Base-by-base conservation (phyloP, 2,888 invertebrate species). In the Zele albiditarsus region DNA sequence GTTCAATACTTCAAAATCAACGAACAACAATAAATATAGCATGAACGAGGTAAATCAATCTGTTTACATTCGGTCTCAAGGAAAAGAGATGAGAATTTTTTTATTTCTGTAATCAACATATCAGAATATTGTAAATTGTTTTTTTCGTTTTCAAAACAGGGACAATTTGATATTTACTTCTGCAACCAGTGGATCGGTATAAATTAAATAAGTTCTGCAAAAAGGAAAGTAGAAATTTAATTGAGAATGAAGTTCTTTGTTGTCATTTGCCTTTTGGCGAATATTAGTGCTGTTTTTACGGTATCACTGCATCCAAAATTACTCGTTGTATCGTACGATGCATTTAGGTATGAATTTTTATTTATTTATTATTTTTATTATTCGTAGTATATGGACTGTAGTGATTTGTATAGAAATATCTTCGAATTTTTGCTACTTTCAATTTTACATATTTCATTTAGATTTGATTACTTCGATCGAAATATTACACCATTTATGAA, bases 261-360 rank as follows among this genome's bases (percentile, higher is more conserved):
- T 27, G 20, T 69, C 6, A 31, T 69, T 20, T 25, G 53, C 20
- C 10, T 74, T 49, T 58, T 74, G 2, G 3, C 58, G 25, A 66
- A 66, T 28, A 20, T 70, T 20, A 63, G 66, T 53, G 42, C 28
- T 3, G 49, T 66, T 31, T 66, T 71, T 14, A 33, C 42, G 42
- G 77, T 87, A 62, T 89, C 90, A 0, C 80, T 85, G 42, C 86
- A 90, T 80, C 91, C 92, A 0, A 90, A 91, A 78, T 82, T 93
- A 67, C 87, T 94, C 46, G 87, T 94, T 16, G 90, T 94, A 16
- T 94, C 94, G 0, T 93, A 93, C 82, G 95, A 95, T 90, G 94
- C 93, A 25, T 94, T 95, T 84, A 90, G 87, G 87, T 87, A 80
- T 65, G 71, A 23, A 33, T 67, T 53, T 3, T 49, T 25, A 12